Base-by-base conservation (phyloP, 2,888 invertebrate species). In the Catocala sponsa region DNA sequence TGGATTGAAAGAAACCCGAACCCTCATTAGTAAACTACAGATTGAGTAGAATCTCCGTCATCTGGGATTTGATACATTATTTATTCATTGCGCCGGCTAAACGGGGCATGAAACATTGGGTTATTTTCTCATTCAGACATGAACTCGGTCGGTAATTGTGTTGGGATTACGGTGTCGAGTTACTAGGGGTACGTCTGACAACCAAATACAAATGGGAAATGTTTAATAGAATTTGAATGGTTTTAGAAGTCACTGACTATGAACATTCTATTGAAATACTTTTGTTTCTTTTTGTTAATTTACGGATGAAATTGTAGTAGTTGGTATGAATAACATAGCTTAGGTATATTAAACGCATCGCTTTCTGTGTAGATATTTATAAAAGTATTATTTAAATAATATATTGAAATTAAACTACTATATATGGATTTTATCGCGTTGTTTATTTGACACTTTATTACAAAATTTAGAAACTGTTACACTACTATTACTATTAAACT, bases 51-150 rank as follows among this genome's bases (percentile, higher is more conserved):
- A 49, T 57, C 50, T 13, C 52, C 50, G 59, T 66, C 76, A 64
- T 63, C 51, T 53, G 70, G 76, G 70, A 70, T 35, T 70, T 65
- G 68, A 58, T 69, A 70, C 71, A 76, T 80, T 74, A 81, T 60
- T 75, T 73, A 82, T 80, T 81, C 80, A 79, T 77, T 74, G 67
- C 68, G 58, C 57, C 12, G 41, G 59, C 66, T 74, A 80, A 81
- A 74, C 81, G 79, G 76, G 74, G 82, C 89, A 83, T 86, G 80
- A 77, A 83, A 78, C 84, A 89, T 89, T 83, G 76, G 83, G 86
- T 91, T 90, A 89, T 88, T 80, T 87, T 90, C 88, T 88, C 88
- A 90, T 90, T 87, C 85, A 84, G 81, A 77, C 78, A 81, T 79
- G 81, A 83, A 38, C 77, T 70, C 75, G 66, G 65, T 59, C 72